Percentiles rank a stretch among this genome's conserved stretches.
These are phyloP conservation scores for Furcifer pardalis DNA, from an alignment of 2,797 vertebrate genomes.

Conservation along the genomic window DNA sequence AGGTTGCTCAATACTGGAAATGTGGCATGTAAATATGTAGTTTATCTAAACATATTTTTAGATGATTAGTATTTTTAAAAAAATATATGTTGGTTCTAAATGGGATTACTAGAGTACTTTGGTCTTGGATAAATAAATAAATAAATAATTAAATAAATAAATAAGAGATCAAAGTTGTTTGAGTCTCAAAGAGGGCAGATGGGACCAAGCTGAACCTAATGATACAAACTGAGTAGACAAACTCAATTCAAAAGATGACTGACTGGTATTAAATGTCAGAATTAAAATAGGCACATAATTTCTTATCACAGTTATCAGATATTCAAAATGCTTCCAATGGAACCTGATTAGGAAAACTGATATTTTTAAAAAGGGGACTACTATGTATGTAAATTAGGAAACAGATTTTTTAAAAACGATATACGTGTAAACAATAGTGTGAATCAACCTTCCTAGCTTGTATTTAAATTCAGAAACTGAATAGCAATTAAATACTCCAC, in stretches of 20 bases:
- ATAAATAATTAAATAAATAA: no score
- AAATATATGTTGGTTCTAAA: no score
- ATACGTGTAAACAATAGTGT: slow-evolving; percentile 65
- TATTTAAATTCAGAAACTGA: slow-evolving; percentile 64
- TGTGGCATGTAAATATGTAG: no score
- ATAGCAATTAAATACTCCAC: slow-evolving; percentile 67
- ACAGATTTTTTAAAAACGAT: slow-evolving; percentile 60
- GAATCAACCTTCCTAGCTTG: slow-evolving; percentile 59
- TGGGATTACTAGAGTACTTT: slow-evolving; percentile 33
- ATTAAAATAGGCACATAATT: slow-evolving; percentile 55
- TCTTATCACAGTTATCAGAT: slow-evolving; percentile 62
- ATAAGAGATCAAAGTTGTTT: slow-evolving; percentile 46
- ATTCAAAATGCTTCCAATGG: slow-evolving; percentile 59
- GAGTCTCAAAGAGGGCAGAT: slow-evolving; percentile 36
- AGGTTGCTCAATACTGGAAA: no score
- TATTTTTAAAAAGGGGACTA: slow-evolving; percentile 69
- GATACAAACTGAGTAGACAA: slow-evolving; percentile 44
- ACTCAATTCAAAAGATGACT: slow-evolving; percentile 42
- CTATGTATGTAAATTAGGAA: slow-evolving; percentile 73
- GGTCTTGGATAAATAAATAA: no score
- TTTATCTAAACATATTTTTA: no score
- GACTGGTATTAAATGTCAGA: slow-evolving; percentile 63
- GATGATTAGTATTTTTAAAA: no score
- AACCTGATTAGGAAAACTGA: slow-evolving; percentile 73
- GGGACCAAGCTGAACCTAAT: slow-evolving; percentile 38